These are phyloP conservation scores for Choloepus didactylus DNA, from an alignment of 2,797 vertebrate species.

Conservation along the genomic window DNA sequence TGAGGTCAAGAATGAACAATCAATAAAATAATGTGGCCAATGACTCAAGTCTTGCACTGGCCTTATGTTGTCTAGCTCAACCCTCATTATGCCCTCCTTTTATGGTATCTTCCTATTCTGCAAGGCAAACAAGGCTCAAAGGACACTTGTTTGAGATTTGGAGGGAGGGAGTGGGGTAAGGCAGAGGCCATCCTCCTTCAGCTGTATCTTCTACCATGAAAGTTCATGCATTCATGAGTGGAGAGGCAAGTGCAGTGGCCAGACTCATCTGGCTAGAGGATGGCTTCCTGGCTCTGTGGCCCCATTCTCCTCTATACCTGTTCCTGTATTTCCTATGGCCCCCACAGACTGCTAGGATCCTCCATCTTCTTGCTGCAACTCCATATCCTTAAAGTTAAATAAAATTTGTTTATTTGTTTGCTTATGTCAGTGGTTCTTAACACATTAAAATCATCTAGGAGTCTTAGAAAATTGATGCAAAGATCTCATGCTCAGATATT, in stretches of 20 bases:
- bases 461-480: not conserved
- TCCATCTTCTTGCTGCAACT: not conserved
- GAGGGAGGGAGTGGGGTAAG: not conserved
- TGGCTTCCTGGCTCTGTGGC: not conserved
- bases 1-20: not conserved
- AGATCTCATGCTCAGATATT: not conserved
- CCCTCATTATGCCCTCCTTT: not conserved
- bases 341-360: not conserved
- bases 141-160: not conserved
- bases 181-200: not conserved
- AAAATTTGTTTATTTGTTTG: not conserved
- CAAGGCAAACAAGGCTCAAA: not conserved
- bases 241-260: not conserved
- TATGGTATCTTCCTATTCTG: not conserved
- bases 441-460: not conserved
- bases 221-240: not conserved
- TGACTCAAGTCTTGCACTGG: not conserved
- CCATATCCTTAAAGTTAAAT: slow-evolving; percentile 1
- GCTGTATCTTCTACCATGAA: not conserved
- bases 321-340: not conserved
- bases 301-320: not conserved
- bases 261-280: not conserved
- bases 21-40: not conserved
- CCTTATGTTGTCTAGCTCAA: not conserved
- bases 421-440: slow-evolving; percentile 11